A percentile compares a stretch with the other conserved stretches of the same genome.
These are phyloP conservation scores for Macrochelys suwanniensis DNA, from an alignment of 2,797 vertebrate species.

Conservation along the genomic window DNA sequence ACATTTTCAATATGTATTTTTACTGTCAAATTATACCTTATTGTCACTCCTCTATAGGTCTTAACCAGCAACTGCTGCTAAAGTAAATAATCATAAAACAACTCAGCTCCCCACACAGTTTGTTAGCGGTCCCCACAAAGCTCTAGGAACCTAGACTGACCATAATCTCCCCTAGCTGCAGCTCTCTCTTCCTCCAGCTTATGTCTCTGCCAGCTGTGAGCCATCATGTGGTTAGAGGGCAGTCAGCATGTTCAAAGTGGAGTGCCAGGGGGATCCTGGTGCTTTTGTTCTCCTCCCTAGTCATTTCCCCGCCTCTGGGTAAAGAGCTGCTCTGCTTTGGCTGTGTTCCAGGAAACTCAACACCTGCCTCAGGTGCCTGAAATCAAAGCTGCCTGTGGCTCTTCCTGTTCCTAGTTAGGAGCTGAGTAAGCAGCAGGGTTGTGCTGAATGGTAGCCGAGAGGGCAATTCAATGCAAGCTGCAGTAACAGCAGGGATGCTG, in stretches of 20 bases:
- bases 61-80: fast-evolving
- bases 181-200: fast-evolving
- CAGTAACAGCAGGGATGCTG: not conserved
- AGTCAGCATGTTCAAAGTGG: not conserved
- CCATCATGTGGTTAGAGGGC: not conserved
- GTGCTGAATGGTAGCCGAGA: not conserved
- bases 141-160: fast-evolving
- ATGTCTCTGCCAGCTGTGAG: fast-evolving
- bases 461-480: not conserved
- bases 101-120: not conserved
- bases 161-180: fast-evolving
- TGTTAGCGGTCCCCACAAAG: not conserved
- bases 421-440: not conserved
- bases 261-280: not conserved
- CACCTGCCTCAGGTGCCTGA: conserved; percentile 39
- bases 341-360: not conserved
- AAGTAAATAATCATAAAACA: not conserved
- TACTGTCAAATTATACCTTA: fast-evolving
- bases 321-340: not conserved
- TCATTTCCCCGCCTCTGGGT: not conserved
- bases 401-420: not conserved
- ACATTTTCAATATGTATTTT: not conserved
- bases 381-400: not conserved
- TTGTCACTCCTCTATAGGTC: not conserved
- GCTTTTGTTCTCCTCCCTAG: not conserved